Evolutionary conservation across 1,140 invertebrate genomes (phyloP).

Genomic region (Matsumurasca onukii): DNA sequence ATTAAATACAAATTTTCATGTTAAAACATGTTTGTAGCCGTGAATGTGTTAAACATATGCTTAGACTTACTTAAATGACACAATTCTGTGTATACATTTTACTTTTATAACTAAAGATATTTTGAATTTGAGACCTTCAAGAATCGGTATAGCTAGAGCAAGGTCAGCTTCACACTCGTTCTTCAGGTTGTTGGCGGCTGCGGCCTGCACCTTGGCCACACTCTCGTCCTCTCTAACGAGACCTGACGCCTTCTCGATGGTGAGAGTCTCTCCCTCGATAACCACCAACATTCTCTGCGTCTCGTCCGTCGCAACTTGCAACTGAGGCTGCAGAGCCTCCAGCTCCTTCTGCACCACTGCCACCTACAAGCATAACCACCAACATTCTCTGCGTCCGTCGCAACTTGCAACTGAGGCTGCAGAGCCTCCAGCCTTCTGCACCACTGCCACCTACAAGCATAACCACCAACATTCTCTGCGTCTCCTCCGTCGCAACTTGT

Average conservation of each 20-base stretch:
- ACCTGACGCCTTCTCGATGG: conserved; percentile 81
- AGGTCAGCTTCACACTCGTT: conserved; percentile 91
- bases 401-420: conserved; percentile 81
- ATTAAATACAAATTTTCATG: no score
- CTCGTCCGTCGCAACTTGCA: conserved; percentile 79
- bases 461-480: conserved; percentile 78
- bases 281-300: conserved; percentile 82
- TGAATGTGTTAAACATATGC: no score
- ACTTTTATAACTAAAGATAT: no score
- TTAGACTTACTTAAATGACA: no score
- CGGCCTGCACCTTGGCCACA: conserved; percentile 86
- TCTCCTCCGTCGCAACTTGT: conserved; percentile 77
- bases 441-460: conserved; percentile 72
- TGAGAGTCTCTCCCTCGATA: conserved; percentile 83
- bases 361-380: conserved; percentile 71
- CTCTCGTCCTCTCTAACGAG: conserved; percentile 87
- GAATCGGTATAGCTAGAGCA: conserved; percentile 83
- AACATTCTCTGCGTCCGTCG: conserved; percentile 87
- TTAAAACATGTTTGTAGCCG: no score
- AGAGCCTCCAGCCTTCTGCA: conserved; percentile 82
- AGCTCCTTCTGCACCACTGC: conserved; percentile 82
- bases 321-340: conserved; percentile 77
- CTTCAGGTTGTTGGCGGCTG: conserved; percentile 78
- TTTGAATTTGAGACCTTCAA: no score
- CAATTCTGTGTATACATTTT: no score